These are phyloP conservation scores for Pholis gunnellus DNA, from an alignment of 2,113 vertebrate species.

Conservation along the genomic window DNA sequence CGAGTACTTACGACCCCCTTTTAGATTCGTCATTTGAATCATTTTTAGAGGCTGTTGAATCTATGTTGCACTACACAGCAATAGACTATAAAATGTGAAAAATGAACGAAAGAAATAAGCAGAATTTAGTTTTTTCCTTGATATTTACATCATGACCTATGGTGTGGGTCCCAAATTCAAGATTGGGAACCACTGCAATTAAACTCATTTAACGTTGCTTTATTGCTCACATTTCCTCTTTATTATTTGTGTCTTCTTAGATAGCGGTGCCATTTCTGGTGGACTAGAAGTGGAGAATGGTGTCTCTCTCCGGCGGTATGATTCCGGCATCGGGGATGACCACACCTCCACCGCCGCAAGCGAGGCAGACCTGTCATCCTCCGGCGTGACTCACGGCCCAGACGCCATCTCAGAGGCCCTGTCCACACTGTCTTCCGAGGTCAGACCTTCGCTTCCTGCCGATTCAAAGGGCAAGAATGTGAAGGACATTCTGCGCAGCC, in stretches of 20 bases:
- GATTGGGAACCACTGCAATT: neutral
- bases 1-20: neutral
- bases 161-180: neutral
- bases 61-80: neutral
- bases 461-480: conserved; percentile 90
- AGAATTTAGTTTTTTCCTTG: neutral
- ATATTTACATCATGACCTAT: neutral
- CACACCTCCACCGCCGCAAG: conserved; percentile 73
- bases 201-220: neutral
- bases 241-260: conserved; percentile 37
- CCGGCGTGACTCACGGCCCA: conserved; percentile 83
- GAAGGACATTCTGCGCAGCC: conserved; percentile 95
- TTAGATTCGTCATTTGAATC: neutral
- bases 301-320: conserved; percentile 82
- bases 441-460: conserved; percentile 84
- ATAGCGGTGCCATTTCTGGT: conserved; percentile 60
- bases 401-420: conserved; percentile 94
- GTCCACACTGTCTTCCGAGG: conserved; percentile 92
- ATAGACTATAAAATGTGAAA: neutral
- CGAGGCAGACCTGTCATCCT: conserved; percentile 50
- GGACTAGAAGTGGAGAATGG: conserved; percentile 77
- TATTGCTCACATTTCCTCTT: neutral
- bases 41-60: neutral
- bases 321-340: conserved; percentile 90
- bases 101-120: neutral